Evolutionary conservation across 2,113 vertebrate species (phyloP).

Genomic region (Picathartes gymnocephalus): DNA sequence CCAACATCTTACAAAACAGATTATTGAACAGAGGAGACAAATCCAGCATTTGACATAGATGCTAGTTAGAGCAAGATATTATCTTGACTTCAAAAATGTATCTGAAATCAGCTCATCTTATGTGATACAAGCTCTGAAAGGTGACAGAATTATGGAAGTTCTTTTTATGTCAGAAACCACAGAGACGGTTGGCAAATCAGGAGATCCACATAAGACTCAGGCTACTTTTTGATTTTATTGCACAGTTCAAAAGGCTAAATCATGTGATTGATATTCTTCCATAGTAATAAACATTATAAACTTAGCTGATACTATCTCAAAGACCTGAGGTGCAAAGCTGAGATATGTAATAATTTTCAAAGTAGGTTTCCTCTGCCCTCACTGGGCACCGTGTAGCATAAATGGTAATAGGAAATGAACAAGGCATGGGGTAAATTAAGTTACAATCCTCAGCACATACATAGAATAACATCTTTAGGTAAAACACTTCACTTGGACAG

Average conservation of each 20-base stretch:
- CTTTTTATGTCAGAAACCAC: not conserved
- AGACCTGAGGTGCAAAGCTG: not conserved
- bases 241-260: not conserved
- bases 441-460: not conserved
- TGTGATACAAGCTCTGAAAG: not conserved
- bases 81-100: not conserved
- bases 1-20: not conserved
- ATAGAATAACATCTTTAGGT: not conserved
- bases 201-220: not conserved
- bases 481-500: not conserved
- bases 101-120: not conserved
- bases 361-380: not conserved
- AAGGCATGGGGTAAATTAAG: not conserved
- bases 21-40: not conserved
- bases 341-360: not conserved
- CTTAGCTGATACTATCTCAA: not conserved
- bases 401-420: not conserved
- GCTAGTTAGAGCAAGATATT: not conserved
- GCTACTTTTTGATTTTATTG: not conserved
- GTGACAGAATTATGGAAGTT: not conserved
- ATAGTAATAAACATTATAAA: not conserved
- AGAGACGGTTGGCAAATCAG: not conserved
- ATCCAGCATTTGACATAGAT: not conserved
- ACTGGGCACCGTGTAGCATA: not conserved
- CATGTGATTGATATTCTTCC: not conserved